Base-by-base conservation (phyloP, 2,797 vertebrate species). In the Ciconia nigra region DNA sequence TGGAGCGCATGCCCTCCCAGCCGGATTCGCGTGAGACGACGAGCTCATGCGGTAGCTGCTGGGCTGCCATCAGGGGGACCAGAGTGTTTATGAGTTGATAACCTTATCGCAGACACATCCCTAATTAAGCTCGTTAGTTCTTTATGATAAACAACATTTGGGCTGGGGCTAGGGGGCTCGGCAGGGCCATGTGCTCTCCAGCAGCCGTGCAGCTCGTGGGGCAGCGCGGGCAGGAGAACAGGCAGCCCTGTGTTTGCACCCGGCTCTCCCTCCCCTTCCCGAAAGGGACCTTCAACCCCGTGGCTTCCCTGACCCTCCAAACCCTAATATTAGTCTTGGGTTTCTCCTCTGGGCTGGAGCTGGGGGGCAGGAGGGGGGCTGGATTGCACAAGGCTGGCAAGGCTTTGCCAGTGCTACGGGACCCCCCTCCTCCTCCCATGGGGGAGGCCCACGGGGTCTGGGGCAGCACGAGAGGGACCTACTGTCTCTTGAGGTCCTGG, bases 101-200 rank as follows among this genome's bases (percentile, higher is more conserved):
- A 95, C 83, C 86, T 96, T 94, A 82, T 87, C 5, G 0, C 69
- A 95, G 94, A 90, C 76, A 90, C 54, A 86, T 84, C 88, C 71
- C 20, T 88, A 91, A 96, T 91, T 97, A 96, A 97, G 83, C 91
- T 92, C 7, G 9, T 96, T 97, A 96, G 87, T 59, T 89, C 85
- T 91, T 79, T 67, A 86, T 82, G 78, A 87, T 44, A 97, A 97
- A 97, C 96, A 97, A 92, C 93, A 96, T 95, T 95, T 95, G 97
- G 88, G 70, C 91, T 84, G 71, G 86, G 77, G 79, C 67, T 41
- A 35, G 49, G 4, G 11, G 22, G 15, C 52, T 80, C 5, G 0
- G 17, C 13, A 4, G 35, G 61, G 66, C 69, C 33, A 2, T 4
- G 15, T 31, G 73, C 73, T 55, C 83, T 52, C 37, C 1, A 3